Percentiles rank a stretch among this genome's conserved stretches.
Evolutionary conservation across 2,888 invertebrate genomes (phyloP).

Genomic region (Phragmatobia fuliginosa): DNA sequence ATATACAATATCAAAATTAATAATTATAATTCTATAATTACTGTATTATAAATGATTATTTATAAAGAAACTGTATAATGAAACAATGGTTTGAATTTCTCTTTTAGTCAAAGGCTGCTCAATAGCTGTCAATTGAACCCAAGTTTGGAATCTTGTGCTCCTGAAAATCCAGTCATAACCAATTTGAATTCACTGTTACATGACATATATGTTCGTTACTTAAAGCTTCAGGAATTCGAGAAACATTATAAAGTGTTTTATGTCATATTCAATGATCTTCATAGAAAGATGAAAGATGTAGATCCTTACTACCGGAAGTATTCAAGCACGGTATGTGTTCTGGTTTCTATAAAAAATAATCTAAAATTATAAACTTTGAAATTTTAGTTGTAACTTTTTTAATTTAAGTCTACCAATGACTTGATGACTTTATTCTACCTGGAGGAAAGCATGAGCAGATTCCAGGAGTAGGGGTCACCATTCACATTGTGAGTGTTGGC

Average conservation of each 20-base stretch:
- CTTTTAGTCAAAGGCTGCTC: neutral
- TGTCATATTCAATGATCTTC: conserved; percentile 62
- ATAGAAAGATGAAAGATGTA: conserved; percentile 69
- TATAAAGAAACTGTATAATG: no score
- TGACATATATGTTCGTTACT: conserved; percentile 66
- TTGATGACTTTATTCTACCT: no score
- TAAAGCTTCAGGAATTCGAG: conserved; percentile 62
- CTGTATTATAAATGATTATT: no score
- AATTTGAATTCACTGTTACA: conserved; percentile 67
- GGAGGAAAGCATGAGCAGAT: no score
- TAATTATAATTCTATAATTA: no score
- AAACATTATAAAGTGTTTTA: conserved; percentile 67
- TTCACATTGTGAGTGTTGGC: no score
- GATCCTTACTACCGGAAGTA: conserved; percentile 71
- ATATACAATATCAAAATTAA: no score
- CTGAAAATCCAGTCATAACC: conserved; percentile 54
- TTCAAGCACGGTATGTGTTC: conserved; percentile 66
- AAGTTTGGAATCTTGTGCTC: conserved; percentile 22
- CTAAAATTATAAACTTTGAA: no score
- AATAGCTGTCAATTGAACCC: neutral
- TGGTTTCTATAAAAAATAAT: neutral
- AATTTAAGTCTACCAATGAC: no score
- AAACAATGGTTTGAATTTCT: neutral
- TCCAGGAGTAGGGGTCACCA: no score
- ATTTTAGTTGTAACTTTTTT: no score